A percentile compares a stretch with the other conserved stretches of the same genome.
Evolutionary conservation across 2,888 invertebrate genomes (phyloP).

Genomic region (Standfussiana lucernea): DNA sequence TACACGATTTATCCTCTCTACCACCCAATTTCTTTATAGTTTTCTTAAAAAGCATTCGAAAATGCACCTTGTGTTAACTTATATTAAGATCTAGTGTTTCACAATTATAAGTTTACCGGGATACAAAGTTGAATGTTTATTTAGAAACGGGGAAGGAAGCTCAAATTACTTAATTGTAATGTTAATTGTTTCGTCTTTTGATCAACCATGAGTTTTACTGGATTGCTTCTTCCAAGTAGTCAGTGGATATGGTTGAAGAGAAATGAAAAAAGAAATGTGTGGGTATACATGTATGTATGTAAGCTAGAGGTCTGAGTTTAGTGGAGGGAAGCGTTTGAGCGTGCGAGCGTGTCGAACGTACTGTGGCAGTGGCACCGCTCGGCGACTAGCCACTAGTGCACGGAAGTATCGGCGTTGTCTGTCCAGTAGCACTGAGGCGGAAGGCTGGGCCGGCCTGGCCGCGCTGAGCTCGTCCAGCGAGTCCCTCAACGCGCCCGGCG

Average conservation of each 20-base stretch:
- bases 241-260: slow-evolving; percentile 10
- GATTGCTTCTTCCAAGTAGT: slow-evolving; percentile 15
- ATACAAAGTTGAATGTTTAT: slow-evolving; percentile 26
- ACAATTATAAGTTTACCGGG: slow-evolving; percentile 21
- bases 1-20: slow-evolving; percentile 46
- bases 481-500: slow-evolving; percentile 91
- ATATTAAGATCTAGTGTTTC: slow-evolving; percentile 7
- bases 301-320: slow-evolving; percentile 15
- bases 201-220: background rate
- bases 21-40: slow-evolving; percentile 29
- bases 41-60: slow-evolving; percentile 22
- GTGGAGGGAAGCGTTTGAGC: slow-evolving; percentile 14
- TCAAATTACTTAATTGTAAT: slow-evolving; percentile 6
- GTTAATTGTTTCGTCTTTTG: slow-evolving; percentile 6
- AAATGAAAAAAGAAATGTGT: slow-evolving; percentile 11
- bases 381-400: slow-evolving; percentile 27
- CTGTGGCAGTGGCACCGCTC: slow-evolving; percentile 16
- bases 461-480: slow-evolving; percentile 92
- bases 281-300: slow-evolving; percentile 11
- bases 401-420: slow-evolving; percentile 69
- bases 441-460: slow-evolving; percentile 82
- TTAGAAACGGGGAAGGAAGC: slow-evolving; percentile 8
- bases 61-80: slow-evolving; percentile 41
- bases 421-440: slow-evolving; percentile 81
- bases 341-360: slow-evolving; percentile 15